A percentile compares a stretch with the other conserved stretches of the same genome.
Conservation (phyloP, 2,888 invertebrate species). For the Campoplex capitator region DNA sequence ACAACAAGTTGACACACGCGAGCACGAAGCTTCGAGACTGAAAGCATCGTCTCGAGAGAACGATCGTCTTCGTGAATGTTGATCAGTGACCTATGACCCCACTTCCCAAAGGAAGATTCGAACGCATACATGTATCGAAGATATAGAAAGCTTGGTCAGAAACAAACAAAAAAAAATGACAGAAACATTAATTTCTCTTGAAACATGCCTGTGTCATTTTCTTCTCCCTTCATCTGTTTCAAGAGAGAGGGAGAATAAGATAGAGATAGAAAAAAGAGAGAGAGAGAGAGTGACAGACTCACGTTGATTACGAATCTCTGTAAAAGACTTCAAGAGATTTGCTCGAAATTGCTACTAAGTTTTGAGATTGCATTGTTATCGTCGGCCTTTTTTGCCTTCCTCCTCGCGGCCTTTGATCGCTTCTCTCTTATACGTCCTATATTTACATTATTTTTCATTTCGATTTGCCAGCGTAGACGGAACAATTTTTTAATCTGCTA, state of each 20-base stretch:
- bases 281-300: background rate
- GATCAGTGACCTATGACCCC: constrained; percentile 57
- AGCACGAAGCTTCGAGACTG: constrained; percentile 51
- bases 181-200: background rate
- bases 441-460: constrained; percentile 28
- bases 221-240: background rate
- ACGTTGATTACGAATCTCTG: constrained; percentile 41
- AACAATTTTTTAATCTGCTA: constrained; percentile 45
- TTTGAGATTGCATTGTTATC: constrained; percentile 15
- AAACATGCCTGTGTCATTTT: background rate
- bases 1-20: constrained; percentile 42
- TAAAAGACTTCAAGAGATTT: constrained; percentile 23
- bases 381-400: background rate
- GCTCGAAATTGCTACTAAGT: constrained; percentile 10
- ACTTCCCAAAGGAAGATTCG: constrained; percentile 30
- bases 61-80: constrained; percentile 33
- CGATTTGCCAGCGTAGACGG: constrained; percentile 33
- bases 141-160: constrained; percentile 28
- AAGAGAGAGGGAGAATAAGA: background rate
- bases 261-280: background rate
- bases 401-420: constrained; percentile 51
- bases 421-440: background rate
- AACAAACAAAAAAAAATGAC: background rate
- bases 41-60: constrained; percentile 15
- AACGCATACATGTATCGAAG: constrained; percentile 23